Evolutionary conservation across 2,113 vertebrate genomes (phyloP).

Genomic region (Dipodomys stephensi): DNA sequence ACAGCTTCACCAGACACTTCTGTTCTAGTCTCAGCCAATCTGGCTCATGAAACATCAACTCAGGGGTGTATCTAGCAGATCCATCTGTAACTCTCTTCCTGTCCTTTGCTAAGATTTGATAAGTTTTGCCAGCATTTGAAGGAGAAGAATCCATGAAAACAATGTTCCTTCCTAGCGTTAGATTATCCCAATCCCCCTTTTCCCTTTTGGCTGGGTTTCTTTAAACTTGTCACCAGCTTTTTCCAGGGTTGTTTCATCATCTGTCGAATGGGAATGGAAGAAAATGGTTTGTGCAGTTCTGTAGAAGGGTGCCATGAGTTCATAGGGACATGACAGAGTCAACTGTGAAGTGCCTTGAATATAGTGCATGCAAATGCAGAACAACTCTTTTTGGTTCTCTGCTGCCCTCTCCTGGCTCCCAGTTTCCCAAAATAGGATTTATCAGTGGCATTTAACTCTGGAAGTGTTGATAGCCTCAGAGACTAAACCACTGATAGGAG

Average conservation of each 20-base stretch:
- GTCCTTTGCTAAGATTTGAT: not conserved
- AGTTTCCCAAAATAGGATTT: not conserved
- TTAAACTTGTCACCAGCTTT: not conserved
- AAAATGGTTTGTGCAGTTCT: not conserved
- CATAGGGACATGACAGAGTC: not conserved
- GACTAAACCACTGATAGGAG: not conserved
- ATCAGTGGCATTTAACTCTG: not conserved
- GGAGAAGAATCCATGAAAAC: not conserved
- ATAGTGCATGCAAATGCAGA: not conserved
- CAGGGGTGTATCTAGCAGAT: not conserved
- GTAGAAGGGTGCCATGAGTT: not conserved
- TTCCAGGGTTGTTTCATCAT: not conserved
- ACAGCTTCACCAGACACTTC: not conserved
- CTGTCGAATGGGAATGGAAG: not conserved
- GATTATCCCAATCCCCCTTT: not conserved
- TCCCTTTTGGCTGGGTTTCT: not conserved
- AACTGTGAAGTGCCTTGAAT: not conserved
- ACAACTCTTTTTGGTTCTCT: conserved; percentile 31
- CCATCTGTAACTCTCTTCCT: not conserved
- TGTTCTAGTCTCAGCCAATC: not conserved
- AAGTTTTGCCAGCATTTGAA: not conserved
- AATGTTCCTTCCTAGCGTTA: not conserved
- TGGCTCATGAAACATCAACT: not conserved
- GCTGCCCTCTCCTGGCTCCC: conserved; percentile 51
- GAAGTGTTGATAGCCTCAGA: not conserved